A percentile compares a stretch with the other conserved stretches of the same genome.
Evolutionary conservation across 1,140 invertebrate genomes (phyloP).

Genomic region (Calliopsis andreniformis): DNA sequence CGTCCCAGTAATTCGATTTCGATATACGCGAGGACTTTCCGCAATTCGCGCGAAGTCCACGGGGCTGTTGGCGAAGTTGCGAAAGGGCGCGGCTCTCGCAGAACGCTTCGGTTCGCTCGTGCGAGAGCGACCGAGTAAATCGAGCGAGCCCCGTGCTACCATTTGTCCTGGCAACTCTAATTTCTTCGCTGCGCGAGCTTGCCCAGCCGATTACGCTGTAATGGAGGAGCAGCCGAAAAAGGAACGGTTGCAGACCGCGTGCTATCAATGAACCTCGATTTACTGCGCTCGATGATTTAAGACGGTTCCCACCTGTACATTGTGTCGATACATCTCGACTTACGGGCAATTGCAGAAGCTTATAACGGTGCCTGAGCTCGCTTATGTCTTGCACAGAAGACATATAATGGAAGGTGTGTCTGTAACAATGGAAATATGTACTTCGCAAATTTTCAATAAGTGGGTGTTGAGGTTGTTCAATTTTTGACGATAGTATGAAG

Average conservation of each 20-base stretch:
- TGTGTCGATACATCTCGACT: constrained; percentile 17
- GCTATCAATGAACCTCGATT: constrained; percentile 56
- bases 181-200: constrained; percentile 23
- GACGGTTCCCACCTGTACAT: constrained; percentile 9
- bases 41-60: background rate
- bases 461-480: too few species aligned
- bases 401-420: too few species aligned
- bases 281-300: constrained; percentile 56
- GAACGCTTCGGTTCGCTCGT: background rate
- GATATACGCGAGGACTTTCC: background rate
- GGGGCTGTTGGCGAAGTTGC: background rate
- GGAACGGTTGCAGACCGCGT: constrained; percentile 21
- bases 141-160: background rate
- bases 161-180: constrained; percentile 49
- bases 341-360: background rate
- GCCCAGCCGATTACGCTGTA: constrained; percentile 39
- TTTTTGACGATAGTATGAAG: too few species aligned
- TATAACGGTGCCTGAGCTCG: too few species aligned
- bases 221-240: constrained; percentile 43
- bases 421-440: too few species aligned
- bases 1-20: constrained; percentile 2
- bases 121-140: background rate
- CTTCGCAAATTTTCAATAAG: too few species aligned
- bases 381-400: too few species aligned
- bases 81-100: background rate